A percentile compares a stretch with the other conserved stretches of the same genome.
phyloP scores from a whole-genome alignment of 1,140 invertebrate species.

The Conus betulinus region DNA sequence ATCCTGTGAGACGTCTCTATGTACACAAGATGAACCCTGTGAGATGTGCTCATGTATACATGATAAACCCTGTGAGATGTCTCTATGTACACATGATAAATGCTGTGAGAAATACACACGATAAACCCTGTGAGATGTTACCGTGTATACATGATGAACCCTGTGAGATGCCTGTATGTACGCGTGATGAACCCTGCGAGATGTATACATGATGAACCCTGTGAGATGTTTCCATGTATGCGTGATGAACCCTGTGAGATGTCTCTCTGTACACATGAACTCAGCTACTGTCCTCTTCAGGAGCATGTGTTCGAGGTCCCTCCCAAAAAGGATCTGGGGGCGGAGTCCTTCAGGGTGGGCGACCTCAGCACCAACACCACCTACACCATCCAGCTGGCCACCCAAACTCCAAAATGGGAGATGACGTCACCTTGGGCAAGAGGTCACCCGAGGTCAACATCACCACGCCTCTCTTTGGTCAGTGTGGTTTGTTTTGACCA shows the following conservation, averaged over 20 bases:
- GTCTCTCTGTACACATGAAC: too few relatives aligned
- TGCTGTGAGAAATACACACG: too few relatives aligned
- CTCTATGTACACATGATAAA: too few relatives aligned
- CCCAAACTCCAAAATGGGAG: constrained; percentile 16
- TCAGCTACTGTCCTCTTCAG: neutral
- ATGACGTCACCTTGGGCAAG: neutral
- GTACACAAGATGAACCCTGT: too few relatives aligned
- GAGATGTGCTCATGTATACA: too few relatives aligned
- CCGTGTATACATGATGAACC: too few relatives aligned
- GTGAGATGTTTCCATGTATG: too few relatives aligned
- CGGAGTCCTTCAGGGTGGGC: neutral
- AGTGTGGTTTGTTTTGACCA: neutral
- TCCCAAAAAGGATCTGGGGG: neutral
- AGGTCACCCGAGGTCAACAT: constrained; percentile 31
- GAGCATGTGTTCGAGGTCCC: constrained; percentile 22
- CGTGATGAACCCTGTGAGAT: too few relatives aligned
- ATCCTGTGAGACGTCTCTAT: too few relatives aligned
- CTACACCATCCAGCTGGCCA: constrained; percentile 35
- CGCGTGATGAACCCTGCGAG: neutral
- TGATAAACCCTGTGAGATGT: too few relatives aligned
- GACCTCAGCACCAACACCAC: constrained; percentile 22
- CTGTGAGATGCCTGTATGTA: too few relatives aligned
- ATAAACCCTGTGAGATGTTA: too few relatives aligned
- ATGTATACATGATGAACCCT: neutral
- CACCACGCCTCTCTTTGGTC: constrained; percentile 29